Percentiles rank a stretch among this genome's conserved stretches.
phyloP scores from a whole-genome alignment of 2,888 invertebrate genomes.

The Stenurella melanura region DNA sequence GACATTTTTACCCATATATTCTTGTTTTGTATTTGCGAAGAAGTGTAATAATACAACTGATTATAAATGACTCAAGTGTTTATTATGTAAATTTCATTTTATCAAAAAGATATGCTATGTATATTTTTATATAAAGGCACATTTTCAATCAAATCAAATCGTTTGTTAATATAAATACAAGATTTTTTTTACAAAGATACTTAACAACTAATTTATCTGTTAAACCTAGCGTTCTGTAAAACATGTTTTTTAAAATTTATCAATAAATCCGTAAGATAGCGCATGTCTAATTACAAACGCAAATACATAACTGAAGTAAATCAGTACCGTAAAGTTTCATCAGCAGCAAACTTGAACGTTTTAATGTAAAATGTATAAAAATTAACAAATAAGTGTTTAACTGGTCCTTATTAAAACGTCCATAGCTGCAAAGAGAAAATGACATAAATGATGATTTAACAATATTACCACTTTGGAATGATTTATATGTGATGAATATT shows the following conservation, averaged over 20 bases:
- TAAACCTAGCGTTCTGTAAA: background rate
- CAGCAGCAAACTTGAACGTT: slow-evolving; percentile 20
- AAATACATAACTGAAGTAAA: background rate
- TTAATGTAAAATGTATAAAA: background rate
- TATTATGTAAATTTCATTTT: slow-evolving; percentile 56
- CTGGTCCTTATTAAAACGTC: background rate
- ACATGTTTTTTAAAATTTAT: slow-evolving; percentile 19
- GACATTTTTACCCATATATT: no score
- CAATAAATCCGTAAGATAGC: background rate
- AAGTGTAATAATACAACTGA: slow-evolving; percentile 12
- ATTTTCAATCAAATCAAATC: slow-evolving; percentile 37
- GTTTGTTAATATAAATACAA: slow-evolving; percentile 32
- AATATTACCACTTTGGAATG: background rate
- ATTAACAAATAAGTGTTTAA: background rate
- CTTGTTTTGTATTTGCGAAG: no score
- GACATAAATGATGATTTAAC: background rate
- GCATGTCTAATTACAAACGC: background rate
- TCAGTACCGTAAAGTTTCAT: slow-evolving; percentile 27
- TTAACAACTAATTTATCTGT: slow-evolving; percentile 3
- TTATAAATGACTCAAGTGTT: slow-evolving; percentile 40
- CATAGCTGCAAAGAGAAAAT: background rate
- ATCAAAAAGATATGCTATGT: slow-evolving; percentile 57
- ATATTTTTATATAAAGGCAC: slow-evolving; percentile 54
- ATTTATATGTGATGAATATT: background rate
- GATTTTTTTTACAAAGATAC: slow-evolving; percentile 21